These are phyloP conservation scores for Spilosoma lubricipeda DNA, from an alignment of 2,888 invertebrate genomes.

Conservation along the genomic window DNA sequence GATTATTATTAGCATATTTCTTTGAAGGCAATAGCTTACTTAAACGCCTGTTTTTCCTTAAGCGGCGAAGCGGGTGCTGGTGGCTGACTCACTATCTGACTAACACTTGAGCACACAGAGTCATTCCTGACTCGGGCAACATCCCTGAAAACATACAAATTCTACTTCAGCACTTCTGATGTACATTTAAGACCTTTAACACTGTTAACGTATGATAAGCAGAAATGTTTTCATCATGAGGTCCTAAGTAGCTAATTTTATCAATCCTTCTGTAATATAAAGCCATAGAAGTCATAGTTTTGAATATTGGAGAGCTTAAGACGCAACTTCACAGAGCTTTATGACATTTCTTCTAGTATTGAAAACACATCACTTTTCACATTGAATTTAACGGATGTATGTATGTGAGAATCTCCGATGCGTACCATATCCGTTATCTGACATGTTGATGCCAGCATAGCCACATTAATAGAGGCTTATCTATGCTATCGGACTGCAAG, in stretches of 20 bases:
- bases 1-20: neutral
- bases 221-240: neutral
- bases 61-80: conserved; percentile 64
- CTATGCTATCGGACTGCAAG: too few relatives aligned
- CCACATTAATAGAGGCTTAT: too few relatives aligned
- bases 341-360: neutral
- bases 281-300: too few relatives aligned
- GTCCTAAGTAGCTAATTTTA: conserved; percentile 10
- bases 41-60: conserved; percentile 67
- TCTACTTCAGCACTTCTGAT: too few relatives aligned
- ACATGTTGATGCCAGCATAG: neutral
- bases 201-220: neutral
- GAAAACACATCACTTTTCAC: neutral
- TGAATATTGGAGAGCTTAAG: too few relatives aligned
- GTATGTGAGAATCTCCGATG: neutral
- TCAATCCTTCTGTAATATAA: neutral
- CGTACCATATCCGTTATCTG: neutral
- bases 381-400: neutral
- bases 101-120: conserved; percentile 79
- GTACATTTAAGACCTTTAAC: too few relatives aligned
- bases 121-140: conserved; percentile 79
- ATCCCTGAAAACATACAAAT: conserved; percentile 63
- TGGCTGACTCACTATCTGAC: conserved; percentile 61
- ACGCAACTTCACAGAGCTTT: too few relatives aligned
- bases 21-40: conserved; percentile 54